Percentiles rank a stretch among this genome's conserved stretches.
Evolutionary conservation across 2,113 vertebrate species (phyloP).

Genomic region (Clarias batrachus): DNA sequence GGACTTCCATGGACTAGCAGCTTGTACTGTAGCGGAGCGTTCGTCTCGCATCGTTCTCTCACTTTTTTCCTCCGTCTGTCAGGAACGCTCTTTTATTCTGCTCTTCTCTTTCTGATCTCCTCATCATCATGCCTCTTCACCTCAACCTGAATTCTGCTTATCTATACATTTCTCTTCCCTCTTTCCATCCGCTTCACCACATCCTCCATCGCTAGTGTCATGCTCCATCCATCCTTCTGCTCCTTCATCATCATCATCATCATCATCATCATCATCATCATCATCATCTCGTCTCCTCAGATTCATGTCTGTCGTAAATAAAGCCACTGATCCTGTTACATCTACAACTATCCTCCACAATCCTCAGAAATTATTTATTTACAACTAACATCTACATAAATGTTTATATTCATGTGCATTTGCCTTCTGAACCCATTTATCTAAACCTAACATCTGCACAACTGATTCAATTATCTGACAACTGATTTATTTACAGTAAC

Average conservation of each 20-base stretch:
- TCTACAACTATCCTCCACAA: not conserved
- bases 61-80: slow-evolving; percentile 26
- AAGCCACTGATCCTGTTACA: not conserved
- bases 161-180: not conserved
- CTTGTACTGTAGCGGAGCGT: slow-evolving; percentile 22
- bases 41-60: slow-evolving; percentile 1
- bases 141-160: not conserved
- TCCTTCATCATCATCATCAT: not conserved
- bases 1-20: not conserved
- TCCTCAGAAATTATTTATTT: not conserved
- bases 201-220: not conserved
- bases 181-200: not conserved
- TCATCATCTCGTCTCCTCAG: not conserved
- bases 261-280: not conserved
- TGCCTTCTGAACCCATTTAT: not conserved
- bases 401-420: not conserved
- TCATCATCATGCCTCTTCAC: slow-evolving; percentile 6
- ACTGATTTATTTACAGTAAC: not conserved
- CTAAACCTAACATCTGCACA: not conserved
- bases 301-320: not conserved
- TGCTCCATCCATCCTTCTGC: not conserved
- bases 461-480: not conserved
- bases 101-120: slow-evolving; percentile 33
- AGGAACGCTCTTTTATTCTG: slow-evolving; percentile 34
- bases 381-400: not conserved